Percentiles rank a stretch among this genome's conserved stretches.
These are phyloP conservation scores for Halyomorpha halys DNA, from an alignment of 1,140 invertebrate species.

Conservation along the genomic window DNA sequence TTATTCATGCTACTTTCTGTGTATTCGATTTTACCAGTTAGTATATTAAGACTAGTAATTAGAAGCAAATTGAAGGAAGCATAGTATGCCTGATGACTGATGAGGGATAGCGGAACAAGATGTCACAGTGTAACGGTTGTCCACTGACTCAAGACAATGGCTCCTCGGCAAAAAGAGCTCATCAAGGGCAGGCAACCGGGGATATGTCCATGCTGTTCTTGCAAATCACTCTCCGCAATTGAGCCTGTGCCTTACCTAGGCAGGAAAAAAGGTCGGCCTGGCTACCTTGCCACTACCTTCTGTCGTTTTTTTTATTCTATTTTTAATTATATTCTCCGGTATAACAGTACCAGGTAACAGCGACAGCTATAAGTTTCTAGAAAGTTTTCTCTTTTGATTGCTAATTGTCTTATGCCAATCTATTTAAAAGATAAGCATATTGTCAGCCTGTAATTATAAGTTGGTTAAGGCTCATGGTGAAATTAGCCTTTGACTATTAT, in stretches of 20 bases:
- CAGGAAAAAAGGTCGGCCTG: neutral
- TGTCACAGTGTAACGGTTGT: conserved; percentile 20
- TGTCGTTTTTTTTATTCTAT: conserved; percentile 1
- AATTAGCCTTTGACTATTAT: too few species aligned
- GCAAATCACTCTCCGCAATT: conserved; percentile 16
- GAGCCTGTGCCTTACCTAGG: neutral
- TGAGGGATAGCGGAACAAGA: conserved; percentile 15
- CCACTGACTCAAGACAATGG: conserved; percentile 18
- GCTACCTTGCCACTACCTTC: neutral
- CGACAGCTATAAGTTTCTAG: conserved; percentile 5
- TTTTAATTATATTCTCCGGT: conserved; percentile 2
- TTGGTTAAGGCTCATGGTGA: too few species aligned
- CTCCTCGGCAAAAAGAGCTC: conserved; percentile 6
- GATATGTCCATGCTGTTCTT: conserved; percentile 19
- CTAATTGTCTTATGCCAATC: conserved; percentile 9
- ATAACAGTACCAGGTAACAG: conserved; percentile 1
- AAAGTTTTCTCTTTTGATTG: conserved; percentile 13
- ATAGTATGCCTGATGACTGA: too few species aligned
- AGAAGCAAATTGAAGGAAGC: too few species aligned
- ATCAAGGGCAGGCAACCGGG: conserved; percentile 13
- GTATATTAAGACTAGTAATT: too few species aligned
- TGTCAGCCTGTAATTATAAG: conserved; percentile 1
- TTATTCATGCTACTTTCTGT: too few species aligned
- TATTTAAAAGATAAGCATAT: conserved; percentile 16
- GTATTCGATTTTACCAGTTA: too few species aligned